phyloP scores from a whole-genome alignment of 53 echinoderm and acorn worm genomes.

The Holothuria leucospilota region DNA sequence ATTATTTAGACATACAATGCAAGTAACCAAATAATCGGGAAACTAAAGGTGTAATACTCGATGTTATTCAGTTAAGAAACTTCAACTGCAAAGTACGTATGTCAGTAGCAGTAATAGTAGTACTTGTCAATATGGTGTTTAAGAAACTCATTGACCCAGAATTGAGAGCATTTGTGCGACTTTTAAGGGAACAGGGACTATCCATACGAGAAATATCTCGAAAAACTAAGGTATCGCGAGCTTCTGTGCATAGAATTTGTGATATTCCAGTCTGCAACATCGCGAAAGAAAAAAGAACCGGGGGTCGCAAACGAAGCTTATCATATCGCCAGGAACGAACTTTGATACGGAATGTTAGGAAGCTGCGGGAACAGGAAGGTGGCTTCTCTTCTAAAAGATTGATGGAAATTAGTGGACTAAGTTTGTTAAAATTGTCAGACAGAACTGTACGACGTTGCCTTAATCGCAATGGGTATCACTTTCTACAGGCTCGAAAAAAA shows the following conservation, averaged over 20 bases:
- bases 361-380: slow-evolving; percentile 29
- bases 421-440: background rate
- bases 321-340: slow-evolving; percentile 13
- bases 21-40: no score
- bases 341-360: slow-evolving; percentile 14
- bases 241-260: slow-evolving; percentile 18
- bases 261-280: background rate
- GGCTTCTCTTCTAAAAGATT: slow-evolving; percentile 29
- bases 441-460: slow-evolving; percentile 35
- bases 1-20: no score
- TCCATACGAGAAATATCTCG: background rate
- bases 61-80: no score
- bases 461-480: slow-evolving; percentile 6
- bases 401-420: slow-evolving; percentile 28
- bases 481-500: slow-evolving; percentile 39
- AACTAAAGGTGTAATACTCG: no score
- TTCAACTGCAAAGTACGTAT: no score
- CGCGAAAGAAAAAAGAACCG: background rate
- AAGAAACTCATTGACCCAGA: background rate
- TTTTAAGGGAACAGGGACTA: slow-evolving; percentile 26
- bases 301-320: slow-evolving; percentile 18
- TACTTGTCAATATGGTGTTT: no score
- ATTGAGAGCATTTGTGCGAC: slow-evolving; percentile 11
- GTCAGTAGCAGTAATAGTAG: no score
- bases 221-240: background rate